Percentiles rank a stretch among this genome's conserved stretches.
These are phyloP conservation scores for Muntiacus reevesi DNA, from an alignment of 2,113 vertebrate genomes.

Conservation along the genomic window DNA sequence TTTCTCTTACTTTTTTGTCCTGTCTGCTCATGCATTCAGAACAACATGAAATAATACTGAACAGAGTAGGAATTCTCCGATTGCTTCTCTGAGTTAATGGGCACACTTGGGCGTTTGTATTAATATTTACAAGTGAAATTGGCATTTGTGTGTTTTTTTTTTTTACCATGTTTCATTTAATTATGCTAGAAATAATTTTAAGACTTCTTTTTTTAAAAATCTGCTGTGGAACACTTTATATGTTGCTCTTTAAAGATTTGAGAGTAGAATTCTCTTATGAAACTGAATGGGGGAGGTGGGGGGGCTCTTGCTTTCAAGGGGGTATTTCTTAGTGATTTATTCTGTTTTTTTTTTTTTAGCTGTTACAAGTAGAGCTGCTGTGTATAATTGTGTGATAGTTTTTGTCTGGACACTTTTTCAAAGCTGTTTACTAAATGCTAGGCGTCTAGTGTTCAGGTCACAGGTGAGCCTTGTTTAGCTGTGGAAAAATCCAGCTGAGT, in stretches of 20 bases:
- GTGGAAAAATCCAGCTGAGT: too few species aligned
- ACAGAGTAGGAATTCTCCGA: not conserved
- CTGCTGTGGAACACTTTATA: not conserved
- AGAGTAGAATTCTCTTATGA: not conserved
- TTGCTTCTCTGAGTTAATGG: not conserved
- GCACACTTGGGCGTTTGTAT: not conserved
- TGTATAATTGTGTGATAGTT: too few species aligned
- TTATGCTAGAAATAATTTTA: not conserved
- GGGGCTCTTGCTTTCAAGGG: not conserved
- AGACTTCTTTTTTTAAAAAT: not conserved
- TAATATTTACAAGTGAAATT: not conserved
- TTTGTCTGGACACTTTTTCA: too few species aligned
- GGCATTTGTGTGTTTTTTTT: not conserved
- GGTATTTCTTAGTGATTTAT: not conserved
- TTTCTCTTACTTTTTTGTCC: not conserved
- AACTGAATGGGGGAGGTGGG: not conserved
- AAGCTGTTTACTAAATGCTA: too few species aligned
- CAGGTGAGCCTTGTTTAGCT: too few species aligned
- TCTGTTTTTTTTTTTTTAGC: not conserved
- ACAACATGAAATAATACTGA: not conserved
- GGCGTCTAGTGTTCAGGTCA: too few species aligned
- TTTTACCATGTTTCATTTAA: not conserved
- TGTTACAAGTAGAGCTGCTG: too few species aligned
- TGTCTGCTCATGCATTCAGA: not conserved
- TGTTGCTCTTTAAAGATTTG: not conserved